Conservation (phyloP, 2,888 invertebrate species). For the Oscheius sp. region DNA sequence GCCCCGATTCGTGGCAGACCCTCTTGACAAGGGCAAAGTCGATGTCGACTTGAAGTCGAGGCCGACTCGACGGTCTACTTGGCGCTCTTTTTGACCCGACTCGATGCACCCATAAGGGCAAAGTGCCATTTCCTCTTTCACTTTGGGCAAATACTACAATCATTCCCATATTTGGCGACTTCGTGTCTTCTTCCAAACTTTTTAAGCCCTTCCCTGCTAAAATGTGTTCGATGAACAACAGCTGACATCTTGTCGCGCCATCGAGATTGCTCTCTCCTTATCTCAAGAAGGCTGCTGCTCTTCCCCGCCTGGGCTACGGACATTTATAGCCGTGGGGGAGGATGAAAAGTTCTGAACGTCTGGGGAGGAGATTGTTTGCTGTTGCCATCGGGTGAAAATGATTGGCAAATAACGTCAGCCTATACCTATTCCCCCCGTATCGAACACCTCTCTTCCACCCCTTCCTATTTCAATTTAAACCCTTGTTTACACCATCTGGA, state of each 20-base stretch:
- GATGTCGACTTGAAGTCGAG: background rate
- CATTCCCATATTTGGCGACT: background rate
- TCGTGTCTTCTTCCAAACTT: background rate
- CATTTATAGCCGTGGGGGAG: too few species aligned
- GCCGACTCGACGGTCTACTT: background rate
- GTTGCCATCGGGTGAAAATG: background rate
- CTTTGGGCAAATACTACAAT: background rate
- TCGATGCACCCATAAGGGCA: background rate
- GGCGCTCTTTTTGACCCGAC: background rate
- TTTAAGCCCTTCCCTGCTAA: background rate
- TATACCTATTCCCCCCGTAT: background rate
- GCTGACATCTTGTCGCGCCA: constrained; percentile 36
- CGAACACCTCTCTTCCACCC: background rate
- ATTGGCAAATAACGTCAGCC: constrained; percentile 3
- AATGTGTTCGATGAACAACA: constrained; percentile 15
- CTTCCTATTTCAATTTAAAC: background rate
- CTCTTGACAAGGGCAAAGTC: too few species aligned
- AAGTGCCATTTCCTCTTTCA: background rate
- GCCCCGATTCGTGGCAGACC: too few species aligned
- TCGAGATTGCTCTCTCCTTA: constrained; percentile 13
- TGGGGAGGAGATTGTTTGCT: background rate
- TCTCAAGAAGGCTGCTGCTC: background rate
- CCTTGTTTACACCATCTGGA: background rate
- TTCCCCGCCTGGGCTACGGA: too few species aligned
- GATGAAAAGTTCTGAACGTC: too few species aligned